Base-by-base conservation (phyloP, 37 sponge, comb jelly and placozoan species). In the Crambe crambe region DNA sequence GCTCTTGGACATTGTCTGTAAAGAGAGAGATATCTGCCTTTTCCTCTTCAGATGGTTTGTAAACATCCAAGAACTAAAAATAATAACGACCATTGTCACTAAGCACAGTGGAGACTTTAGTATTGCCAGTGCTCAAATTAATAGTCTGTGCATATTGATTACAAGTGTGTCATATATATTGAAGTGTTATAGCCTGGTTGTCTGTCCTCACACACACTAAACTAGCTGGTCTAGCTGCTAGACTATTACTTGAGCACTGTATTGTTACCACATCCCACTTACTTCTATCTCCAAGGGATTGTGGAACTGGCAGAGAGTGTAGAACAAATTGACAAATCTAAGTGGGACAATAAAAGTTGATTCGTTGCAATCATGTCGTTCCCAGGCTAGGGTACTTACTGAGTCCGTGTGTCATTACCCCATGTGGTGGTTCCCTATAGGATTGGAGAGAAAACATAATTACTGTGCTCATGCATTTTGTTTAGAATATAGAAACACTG, bases 241-340 rank as follows among this genome's bases (percentile, higher is more conserved):
- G n/a, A n/a, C n/a, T n/a, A n/a, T n/a, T n/a, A n/a, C n/a, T n/a
- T n/a, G n/a, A n/a, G n/a, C n/a, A n/a, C n/a, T n/a, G n/a, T n/a
- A n/a, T n/a, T n/a, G n/a, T n/a, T n/a, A n/a, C n/a, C n/a, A n/a
- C n/a, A n/a, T n/a, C n/a, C n/a, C n/a, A n/a, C 43, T 25, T 41
- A 81, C 88, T 75, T 89, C 80, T 1, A 89, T 43, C 25, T 83
- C 89, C 62, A 89, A 67, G 5, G 56, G 20, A 54, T 89, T 89
- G 59, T 83, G 78, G 25, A 83, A 83, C 51, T 78, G 72, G 42
- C 89, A 89, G 4, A 83, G 42, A 22, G 89, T 89, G 42, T 72
- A 56, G 37, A 78, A 79, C 59, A 89, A 26, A 17, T 59, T 31
- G 0, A n/a, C 15, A 3, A 88, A 25, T 2, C 87, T 86, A 71